phyloP scores from a whole-genome alignment of 2,113 vertebrate genomes.

The Sarotherodon lohbergeri region DNA sequence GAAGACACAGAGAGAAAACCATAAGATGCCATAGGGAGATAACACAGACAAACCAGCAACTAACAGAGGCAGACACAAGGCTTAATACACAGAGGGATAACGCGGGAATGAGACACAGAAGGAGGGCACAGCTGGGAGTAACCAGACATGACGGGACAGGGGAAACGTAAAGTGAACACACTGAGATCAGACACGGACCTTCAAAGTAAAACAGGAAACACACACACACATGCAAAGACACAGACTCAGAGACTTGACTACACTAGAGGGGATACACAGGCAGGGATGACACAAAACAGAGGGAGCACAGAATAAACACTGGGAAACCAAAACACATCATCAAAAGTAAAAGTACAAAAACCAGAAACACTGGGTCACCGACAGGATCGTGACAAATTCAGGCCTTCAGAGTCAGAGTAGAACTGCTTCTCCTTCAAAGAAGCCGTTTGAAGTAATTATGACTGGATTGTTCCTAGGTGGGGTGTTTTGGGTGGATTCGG shows the following conservation, averaged over 20 bases:
- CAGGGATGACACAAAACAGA: neutral
- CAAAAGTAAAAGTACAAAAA: neutral
- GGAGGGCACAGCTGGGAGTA: neutral
- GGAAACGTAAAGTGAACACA: neutral
- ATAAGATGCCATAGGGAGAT: accelerated
- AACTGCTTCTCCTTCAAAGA: neutral
- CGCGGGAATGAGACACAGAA: accelerated
- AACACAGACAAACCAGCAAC: too few species aligned
- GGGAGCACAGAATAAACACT: neutral
- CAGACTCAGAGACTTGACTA: neutral
- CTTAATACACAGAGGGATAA: too few species aligned
- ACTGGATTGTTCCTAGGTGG: neutral
- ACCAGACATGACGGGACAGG: neutral
- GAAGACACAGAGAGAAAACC: neutral
- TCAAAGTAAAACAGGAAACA: neutral
- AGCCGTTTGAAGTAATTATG: neutral
- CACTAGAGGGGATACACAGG: neutral
- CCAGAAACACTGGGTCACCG: neutral
- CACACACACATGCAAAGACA: neutral
- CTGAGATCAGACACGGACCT: accelerated
- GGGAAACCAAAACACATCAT: neutral
- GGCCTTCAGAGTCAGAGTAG: neutral
- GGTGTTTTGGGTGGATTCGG: neutral
- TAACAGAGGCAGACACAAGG: too few species aligned
- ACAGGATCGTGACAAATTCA: neutral